Evolutionary conservation across 2,797 vertebrate genomes (phyloP).

Genomic region (Hipposideros larvatus): DNA sequence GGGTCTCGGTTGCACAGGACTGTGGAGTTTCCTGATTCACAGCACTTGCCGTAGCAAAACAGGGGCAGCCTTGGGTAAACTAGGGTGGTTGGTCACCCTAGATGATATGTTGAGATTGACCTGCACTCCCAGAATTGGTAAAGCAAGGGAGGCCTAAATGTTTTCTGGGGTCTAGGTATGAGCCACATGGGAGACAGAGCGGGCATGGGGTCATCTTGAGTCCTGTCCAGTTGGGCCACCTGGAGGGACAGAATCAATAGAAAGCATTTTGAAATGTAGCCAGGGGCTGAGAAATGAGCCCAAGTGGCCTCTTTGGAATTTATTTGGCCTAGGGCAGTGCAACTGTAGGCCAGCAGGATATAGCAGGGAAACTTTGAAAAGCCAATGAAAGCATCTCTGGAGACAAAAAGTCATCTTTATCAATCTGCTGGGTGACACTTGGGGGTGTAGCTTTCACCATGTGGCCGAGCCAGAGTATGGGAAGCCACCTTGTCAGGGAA

Average conservation of each 20-base stretch:
- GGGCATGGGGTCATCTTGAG: background rate
- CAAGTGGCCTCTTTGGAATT: background rate
- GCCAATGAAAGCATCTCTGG: background rate
- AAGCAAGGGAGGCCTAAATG: background rate
- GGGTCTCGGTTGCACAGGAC: background rate
- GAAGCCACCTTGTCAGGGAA: background rate
- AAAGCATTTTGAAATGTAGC: background rate
- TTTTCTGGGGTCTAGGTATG: background rate
- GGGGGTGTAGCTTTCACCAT: background rate
- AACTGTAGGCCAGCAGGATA: background rate
- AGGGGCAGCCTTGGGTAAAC: background rate
- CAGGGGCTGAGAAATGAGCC: background rate
- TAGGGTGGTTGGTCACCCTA: background rate
- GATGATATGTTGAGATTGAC: background rate
- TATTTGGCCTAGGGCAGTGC: background rate
- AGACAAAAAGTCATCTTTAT: background rate
- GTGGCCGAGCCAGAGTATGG: background rate
- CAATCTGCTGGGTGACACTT: background rate
- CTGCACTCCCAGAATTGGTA: background rate
- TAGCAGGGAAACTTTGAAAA: background rate
- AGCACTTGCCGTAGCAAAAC: background rate
- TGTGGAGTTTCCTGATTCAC: background rate
- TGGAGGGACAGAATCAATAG: background rate
- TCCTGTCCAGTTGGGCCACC: background rate
- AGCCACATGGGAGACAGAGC: background rate